Base-by-base conservation (phyloP, 1,140 invertebrate genomes). In the Rhizoglyphus robini region DNA sequence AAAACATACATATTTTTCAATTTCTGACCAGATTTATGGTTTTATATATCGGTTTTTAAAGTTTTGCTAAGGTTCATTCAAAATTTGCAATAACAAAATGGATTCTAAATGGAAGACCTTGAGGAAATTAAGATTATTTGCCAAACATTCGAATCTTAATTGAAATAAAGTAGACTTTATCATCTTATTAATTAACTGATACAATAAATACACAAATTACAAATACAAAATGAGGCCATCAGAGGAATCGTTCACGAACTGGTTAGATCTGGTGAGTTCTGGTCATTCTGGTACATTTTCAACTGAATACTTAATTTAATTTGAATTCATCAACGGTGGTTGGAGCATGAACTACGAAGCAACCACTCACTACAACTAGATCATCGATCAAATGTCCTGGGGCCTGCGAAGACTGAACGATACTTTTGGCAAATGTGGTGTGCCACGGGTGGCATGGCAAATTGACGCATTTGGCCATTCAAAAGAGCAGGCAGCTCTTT, bases 271-370 rank as follows among this genome's bases (percentile, higher is more conserved):
- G 91, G 90, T 3, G 83, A 87, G 68, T 76, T 48, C 13, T n/a
- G n/a, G n/a, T n/a, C n/a, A n/a, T n/a, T n/a, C n/a, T n/a, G n/a
- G n/a, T n/a, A n/a, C 5, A 20, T 27, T 34, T 60, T 5, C 38
- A 48, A 29, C 8, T 48, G 5, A 60, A 11, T 36, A 48, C 34
- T 13, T 48, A 60, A n/a, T 13, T 36, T 13, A 36, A 13, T 15
- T 60, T 27, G 94, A 99, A 76, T 89, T 98, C 69, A 88, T 90
- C 0, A 94, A 90, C 0, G 94, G 93, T 2, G 94, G 93, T 30
- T 98, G 93, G 93, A 92, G 96, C 0, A 92, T 94, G 89, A 92
- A 96, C 75, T 94, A 97, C 73, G 94, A 97, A 73, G 93, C 91
- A 0, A 79, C 83, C 0, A 83, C 88, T 0, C 89, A 97, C 74